These are phyloP conservation scores for Drosophila pseudotalamancana DNA, from an alignment of 2,888 invertebrate species.

Conservation along the genomic window DNA sequence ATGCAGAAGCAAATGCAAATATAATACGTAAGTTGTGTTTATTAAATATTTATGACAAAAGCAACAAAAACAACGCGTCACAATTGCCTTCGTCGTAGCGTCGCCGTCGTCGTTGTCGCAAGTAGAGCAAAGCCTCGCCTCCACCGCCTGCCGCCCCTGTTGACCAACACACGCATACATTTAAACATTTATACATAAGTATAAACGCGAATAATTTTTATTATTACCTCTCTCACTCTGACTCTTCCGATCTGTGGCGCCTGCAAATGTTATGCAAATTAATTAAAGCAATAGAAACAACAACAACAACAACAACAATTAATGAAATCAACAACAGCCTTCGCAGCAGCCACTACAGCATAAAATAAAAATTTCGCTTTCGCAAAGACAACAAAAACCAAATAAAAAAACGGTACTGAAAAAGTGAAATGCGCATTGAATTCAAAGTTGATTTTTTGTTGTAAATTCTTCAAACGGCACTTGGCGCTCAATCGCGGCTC, in stretches of 20 bases:
- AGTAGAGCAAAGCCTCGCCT: slow-evolving; percentile 51
- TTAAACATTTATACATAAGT: slow-evolving; percentile 1
- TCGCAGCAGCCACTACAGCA: slow-evolving; percentile 24
- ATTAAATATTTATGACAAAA: slow-evolving; percentile 44
- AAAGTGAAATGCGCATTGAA: slow-evolving; percentile 78
- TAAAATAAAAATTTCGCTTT: slow-evolving; percentile 69
- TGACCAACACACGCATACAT: slow-evolving; percentile 24
- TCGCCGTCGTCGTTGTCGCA: slow-evolving; percentile 27
- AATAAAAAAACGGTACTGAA: slow-evolving; percentile 42
- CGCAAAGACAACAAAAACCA: slow-evolving; percentile 44
- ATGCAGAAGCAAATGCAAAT: slow-evolving; percentile 28
- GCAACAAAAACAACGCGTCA: slow-evolving; percentile 33
- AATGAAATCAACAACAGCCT: slow-evolving; percentile 46
- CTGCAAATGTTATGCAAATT: slow-evolving; percentile 70
- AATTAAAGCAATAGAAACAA: slow-evolving; percentile 45
- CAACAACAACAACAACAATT: slow-evolving; percentile 30
- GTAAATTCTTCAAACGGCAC: slow-evolving; percentile 70
- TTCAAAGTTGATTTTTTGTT: slow-evolving; percentile 45
- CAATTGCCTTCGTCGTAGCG: slow-evolving; percentile 32
- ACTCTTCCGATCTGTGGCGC: slow-evolving; percentile 28
- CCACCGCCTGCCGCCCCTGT: slow-evolving; percentile 33
- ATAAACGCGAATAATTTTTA: slow-evolving; percentile 47
- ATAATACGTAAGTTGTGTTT: slow-evolving; percentile 49
- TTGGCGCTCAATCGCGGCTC: slow-evolving; percentile 53
- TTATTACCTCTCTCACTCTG: slow-evolving; percentile 36